Base-by-base conservation (phyloP, 2,888 invertebrate genomes). In the Plusia festucae region DNA sequence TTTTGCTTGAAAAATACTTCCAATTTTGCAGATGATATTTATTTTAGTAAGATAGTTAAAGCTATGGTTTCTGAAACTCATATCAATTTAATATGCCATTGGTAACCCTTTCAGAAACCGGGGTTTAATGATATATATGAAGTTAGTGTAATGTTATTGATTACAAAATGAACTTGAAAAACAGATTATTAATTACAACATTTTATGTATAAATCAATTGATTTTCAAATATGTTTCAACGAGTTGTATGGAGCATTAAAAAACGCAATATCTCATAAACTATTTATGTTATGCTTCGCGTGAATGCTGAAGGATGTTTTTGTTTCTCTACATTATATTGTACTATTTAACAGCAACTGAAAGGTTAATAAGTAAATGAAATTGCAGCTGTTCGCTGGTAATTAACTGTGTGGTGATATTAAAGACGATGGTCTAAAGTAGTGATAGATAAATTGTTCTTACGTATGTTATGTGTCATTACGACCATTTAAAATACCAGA, bases 401-500 rank as follows among this genome's bases (percentile, higher is more conserved):
- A 32, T 34, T 46, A 64, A 30, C 20, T 11, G 20, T 18, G 46
- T 20, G 46, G 46, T 49, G 46, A 49, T 49, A 49, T 49, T 49
- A 18, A 9, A 20, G 46, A 49, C 46, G 9, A 20, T 49, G 46
- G 46, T 18, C 46, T 20, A 49, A 20, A 9, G 46, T 49, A 49
- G 46, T 20, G 46, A 49, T 49, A 49, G 46, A 49, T 49, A 49
- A 18, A 49, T 49, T 49, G 20, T 49, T 49, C 46, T 49, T 11
- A 49, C 20, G 20, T 18, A 20, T 49, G 46, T 49, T 18, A 18
- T 20, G 46, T 49, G 46, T 20, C 18, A 20, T 20, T 18, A 5
- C 20, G 18, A 18, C 2, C 16, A 20, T 1, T 20, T 49, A 11
- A 2, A 49, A 49, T 49, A 49, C 18, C 46, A 20, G 46, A 49